phyloP scores from a whole-genome alignment of 2,113 vertebrate species.

The Parus major region DNA sequence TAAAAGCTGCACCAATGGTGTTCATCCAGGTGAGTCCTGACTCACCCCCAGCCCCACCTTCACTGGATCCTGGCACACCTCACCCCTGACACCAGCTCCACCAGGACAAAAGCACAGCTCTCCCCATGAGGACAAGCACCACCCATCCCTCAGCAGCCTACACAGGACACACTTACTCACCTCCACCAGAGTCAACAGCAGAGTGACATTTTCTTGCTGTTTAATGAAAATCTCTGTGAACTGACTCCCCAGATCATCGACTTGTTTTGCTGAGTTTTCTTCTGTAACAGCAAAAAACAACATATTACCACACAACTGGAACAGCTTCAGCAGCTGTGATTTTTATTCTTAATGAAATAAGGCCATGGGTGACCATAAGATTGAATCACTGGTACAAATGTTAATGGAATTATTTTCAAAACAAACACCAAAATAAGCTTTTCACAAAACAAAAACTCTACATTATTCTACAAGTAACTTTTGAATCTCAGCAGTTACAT shows the following conservation, averaged over 20 bases:
- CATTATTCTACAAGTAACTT: not conserved
- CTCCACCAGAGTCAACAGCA: constrained; percentile 89
- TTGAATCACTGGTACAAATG: not conserved
- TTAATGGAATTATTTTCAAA: not conserved
- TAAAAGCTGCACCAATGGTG: not conserved
- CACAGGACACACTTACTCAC: constrained; percentile 62
- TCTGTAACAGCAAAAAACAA: constrained; percentile 77
- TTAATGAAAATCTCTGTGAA: constrained; percentile 94
- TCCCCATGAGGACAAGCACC: too few species aligned
- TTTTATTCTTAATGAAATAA: not conserved
- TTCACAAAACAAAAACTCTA: not conserved
- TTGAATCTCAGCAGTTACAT: not conserved
- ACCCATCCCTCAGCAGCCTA: not conserved
- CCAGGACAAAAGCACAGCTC: not conserved
- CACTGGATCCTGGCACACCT: not conserved
- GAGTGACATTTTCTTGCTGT: constrained; percentile 90
- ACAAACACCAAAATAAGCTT: not conserved
- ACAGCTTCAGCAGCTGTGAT: not conserved
- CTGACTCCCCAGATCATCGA: constrained; percentile 89
- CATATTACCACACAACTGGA: not conserved
- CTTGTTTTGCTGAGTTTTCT: constrained; percentile 86
- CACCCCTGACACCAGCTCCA: not conserved
- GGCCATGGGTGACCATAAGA: not conserved
- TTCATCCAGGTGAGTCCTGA: not conserved
- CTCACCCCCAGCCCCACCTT: not conserved